Conservation (phyloP, 2,113 vertebrate genomes). For the Glaucidium brasilianum region DNA sequence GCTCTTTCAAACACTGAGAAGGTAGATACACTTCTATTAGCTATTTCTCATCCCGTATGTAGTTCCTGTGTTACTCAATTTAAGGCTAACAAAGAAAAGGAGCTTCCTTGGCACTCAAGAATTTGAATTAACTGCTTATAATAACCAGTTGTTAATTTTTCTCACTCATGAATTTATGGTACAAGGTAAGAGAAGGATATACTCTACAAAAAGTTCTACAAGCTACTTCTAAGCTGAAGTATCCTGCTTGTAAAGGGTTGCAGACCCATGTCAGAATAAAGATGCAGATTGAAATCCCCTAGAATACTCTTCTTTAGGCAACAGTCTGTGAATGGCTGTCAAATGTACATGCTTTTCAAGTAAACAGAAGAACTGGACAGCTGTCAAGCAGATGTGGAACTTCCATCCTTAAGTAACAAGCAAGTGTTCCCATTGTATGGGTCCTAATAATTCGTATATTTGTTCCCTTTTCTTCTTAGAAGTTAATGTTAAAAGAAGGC, state of each 20-base stretch:
- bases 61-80: not conserved
- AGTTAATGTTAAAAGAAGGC: not conserved
- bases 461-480: not conserved
- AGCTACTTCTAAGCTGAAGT: not conserved
- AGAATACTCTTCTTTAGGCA: not conserved
- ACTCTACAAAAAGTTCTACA: not conserved
- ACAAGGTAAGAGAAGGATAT: not conserved
- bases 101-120: not conserved
- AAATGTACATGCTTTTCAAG: not conserved
- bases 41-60: not conserved
- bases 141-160: not conserved
- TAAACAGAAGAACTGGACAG: not conserved
- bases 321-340: not conserved
- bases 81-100: not conserved
- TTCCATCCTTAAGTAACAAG: not conserved
- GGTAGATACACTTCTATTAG: not conserved
- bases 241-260: not conserved
- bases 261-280: not conserved
- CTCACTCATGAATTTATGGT: not conserved
- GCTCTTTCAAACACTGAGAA: not conserved
- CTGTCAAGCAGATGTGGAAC: slow-evolving; percentile 28
- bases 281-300: not conserved
- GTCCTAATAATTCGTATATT: not conserved
- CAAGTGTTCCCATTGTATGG: not conserved
- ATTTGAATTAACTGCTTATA: not conserved